A percentile compares a stretch with the other conserved stretches of the same genome.
Conservation (phyloP, 2,888 invertebrate genomes). For the Steinernema carpocapsae region DNA sequence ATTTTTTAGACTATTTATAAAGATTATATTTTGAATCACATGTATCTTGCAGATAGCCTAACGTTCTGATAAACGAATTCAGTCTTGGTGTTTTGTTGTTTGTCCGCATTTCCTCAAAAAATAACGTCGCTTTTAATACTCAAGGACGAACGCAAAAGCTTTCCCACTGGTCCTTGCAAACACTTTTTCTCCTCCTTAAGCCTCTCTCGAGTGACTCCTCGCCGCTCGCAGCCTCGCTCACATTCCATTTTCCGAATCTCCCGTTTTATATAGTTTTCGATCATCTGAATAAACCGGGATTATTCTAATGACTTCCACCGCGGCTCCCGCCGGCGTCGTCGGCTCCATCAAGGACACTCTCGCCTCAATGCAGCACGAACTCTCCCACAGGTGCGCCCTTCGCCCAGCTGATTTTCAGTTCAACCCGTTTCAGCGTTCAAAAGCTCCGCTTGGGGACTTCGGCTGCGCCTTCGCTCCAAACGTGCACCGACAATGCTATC, state of each 20-base stretch:
- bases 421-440: not conserved
- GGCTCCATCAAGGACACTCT: slow-evolving; percentile 17
- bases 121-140: too few species aligned
- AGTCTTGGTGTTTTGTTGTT: not conserved
- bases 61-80: not conserved
- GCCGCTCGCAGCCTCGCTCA: not conserved
- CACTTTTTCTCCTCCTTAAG: too few species aligned
- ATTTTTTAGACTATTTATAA: not conserved
- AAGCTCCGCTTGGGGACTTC: not conserved
- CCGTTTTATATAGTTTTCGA: too few species aligned
- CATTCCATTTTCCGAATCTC: too few species aligned
- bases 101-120: not conserved
- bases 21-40: not conserved
- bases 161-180: too few species aligned
- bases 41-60: too few species aligned
- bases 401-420: not conserved
- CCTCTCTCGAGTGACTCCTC: too few species aligned
- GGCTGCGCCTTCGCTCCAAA: not conserved
- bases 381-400: not conserved
- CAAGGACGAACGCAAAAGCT: too few species aligned
- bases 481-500: not conserved
- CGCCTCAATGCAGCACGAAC: not conserved
- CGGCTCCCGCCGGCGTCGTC: not conserved
- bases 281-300: too few species aligned
- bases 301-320: not conserved